Percentiles rank a stretch among this genome's conserved stretches.
phyloP scores from a whole-genome alignment of 2,797 vertebrate genomes.

The Todus mexicanus region DNA sequence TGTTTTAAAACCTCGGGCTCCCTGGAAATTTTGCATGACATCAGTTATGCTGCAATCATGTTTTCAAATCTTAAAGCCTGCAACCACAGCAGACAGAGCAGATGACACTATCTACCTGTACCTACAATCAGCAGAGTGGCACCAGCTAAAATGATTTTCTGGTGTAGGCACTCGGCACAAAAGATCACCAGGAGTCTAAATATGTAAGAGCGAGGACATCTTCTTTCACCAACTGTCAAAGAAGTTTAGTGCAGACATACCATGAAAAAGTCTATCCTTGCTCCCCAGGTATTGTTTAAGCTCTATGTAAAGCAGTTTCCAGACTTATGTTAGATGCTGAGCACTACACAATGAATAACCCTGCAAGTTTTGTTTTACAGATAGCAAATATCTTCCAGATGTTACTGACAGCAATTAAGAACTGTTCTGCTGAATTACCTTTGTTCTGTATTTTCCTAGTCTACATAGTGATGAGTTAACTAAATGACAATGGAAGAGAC shows the following conservation, averaged over 20 bases:
- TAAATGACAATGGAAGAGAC: neutral
- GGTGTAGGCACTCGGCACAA: neutral
- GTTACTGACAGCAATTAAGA: neutral
- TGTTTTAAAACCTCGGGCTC: neutral
- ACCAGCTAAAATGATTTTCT: neutral
- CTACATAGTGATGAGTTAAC: neutral
- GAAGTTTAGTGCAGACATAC: neutral
- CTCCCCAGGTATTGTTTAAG: neutral
- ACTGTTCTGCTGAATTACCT: neutral
- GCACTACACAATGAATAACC: neutral
- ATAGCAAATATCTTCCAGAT: neutral
- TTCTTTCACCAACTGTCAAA: neutral
- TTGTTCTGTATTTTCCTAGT: neutral
- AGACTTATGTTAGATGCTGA: neutral
- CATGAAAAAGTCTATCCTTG: neutral
- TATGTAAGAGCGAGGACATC: neutral
- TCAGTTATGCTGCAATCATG: neutral
- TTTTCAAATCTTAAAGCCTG: neutral
- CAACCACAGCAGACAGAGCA: neutral
- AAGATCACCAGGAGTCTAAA: neutral
- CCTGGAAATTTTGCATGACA: neutral
- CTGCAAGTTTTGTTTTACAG: neutral
- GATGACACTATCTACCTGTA: neutral
- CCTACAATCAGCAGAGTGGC: neutral
- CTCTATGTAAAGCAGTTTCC: neutral